phyloP scores from a whole-genome alignment of 2,113 vertebrate species.

The Procavia capensis region DNA sequence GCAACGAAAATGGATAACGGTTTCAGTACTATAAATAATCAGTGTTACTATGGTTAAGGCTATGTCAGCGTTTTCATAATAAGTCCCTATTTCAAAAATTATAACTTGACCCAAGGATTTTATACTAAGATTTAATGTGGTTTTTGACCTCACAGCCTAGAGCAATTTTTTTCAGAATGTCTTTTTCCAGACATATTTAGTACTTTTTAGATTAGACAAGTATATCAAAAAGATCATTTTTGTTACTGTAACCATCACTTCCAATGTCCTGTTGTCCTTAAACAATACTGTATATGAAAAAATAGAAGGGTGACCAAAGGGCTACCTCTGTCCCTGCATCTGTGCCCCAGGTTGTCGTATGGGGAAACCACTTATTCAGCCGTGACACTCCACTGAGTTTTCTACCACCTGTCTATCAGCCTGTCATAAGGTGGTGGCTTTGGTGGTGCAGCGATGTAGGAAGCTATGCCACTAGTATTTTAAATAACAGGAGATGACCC shows the following conservation, averaged over 20 bases:
- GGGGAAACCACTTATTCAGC: neutral
- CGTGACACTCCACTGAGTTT: neutral
- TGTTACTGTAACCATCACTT: neutral
- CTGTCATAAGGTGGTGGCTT: too few relatives aligned
- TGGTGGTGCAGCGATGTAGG: too few relatives aligned
- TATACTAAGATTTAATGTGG: conserved; percentile 44
- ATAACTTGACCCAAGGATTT: conserved; percentile 48
- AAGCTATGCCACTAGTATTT: too few relatives aligned
- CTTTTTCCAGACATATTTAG: neutral
- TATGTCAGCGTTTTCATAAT: neutral
- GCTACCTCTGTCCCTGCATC: neutral
- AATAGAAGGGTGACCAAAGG: neutral
- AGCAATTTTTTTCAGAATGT: conserved; percentile 14
- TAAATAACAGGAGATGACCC: too few relatives aligned
- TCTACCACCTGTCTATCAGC: too few relatives aligned
- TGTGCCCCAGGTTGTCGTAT: neutral
- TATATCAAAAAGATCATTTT: accelerated
- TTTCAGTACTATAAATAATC: conserved; percentile 50
- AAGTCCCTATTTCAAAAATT: conserved; percentile 62
- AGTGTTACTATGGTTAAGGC: conserved; percentile 49
- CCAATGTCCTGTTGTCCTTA: neutral
- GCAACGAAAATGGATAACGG: conserved; percentile 54
- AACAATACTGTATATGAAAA: neutral
- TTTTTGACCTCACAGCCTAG: conserved; percentile 56
- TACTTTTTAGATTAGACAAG: conserved; percentile 31